Evolutionary conservation across 2,888 invertebrate species (phyloP).

Genomic region (Parochlus steinenii): DNA sequence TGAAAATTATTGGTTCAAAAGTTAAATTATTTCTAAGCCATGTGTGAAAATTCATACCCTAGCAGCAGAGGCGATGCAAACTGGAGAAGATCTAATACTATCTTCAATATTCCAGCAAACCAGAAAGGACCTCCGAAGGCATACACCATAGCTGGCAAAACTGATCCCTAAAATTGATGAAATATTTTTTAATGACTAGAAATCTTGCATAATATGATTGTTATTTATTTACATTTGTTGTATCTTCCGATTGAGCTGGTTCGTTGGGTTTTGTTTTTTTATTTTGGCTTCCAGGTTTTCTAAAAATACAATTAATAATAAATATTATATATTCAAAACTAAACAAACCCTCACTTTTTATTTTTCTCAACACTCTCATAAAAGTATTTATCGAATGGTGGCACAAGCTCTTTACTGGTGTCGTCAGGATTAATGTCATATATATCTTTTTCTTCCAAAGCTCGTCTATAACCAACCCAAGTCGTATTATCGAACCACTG

Average conservation of each 20-base stretch:
- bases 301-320: not conserved
- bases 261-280: not conserved
- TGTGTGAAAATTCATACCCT: constrained; percentile 6
- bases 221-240: constrained; percentile 2
- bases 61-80: constrained; percentile 13
- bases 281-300: no score
- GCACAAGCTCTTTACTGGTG: constrained; percentile 22
- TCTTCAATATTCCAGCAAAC: constrained; percentile 11
- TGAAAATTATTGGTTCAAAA: no score
- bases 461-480: constrained; percentile 32
- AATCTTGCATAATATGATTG: no score
- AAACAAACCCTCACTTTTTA: constrained; percentile 14
- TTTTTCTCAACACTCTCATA: constrained; percentile 20
- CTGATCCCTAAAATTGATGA: no score
- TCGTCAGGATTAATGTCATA: constrained; percentile 34
- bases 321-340: not conserved
- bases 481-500: constrained; percentile 37
- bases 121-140: constrained; percentile 13
- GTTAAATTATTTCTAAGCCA: not conserved
- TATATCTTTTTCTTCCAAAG: constrained; percentile 33
- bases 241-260: not conserved
- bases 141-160: constrained; percentile 11
- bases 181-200: no score
- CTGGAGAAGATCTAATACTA: constrained; percentile 8
- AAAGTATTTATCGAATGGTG: constrained; percentile 28